phyloP scores from a whole-genome alignment of 2,113 vertebrate genomes.

The Pseudorhombus dupliciocellatus region DNA sequence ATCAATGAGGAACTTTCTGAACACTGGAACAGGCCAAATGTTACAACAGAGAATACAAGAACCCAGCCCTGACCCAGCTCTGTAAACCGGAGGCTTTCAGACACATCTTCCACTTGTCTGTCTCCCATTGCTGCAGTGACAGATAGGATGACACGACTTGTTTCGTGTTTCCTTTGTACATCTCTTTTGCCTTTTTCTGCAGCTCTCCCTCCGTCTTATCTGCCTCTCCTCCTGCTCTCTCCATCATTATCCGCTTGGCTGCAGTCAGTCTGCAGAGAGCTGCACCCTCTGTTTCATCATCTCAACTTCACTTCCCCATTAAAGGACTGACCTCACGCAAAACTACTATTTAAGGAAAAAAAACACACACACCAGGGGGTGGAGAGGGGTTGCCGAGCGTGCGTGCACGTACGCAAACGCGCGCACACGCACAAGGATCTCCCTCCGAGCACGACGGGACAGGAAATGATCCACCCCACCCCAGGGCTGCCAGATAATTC shows the following conservation, averaged over 20 bases:
- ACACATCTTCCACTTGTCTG: neutral
- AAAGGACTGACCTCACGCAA: constrained; percentile 74
- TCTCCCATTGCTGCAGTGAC: neutral
- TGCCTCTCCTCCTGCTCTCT: constrained; percentile 23
- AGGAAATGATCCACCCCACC: constrained; percentile 86
- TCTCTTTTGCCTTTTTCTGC: constrained; percentile 26
- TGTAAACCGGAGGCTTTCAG: constrained; percentile 3
- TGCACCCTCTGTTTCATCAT: constrained; percentile 52
- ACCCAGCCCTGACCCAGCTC: constrained; percentile 6
- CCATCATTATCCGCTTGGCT: constrained; percentile 43
- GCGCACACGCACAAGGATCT: constrained; percentile 45
- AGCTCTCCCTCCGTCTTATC: constrained; percentile 22
- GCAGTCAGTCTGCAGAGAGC: constrained; percentile 24
- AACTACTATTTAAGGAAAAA: constrained; percentile 82
- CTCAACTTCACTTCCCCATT: constrained; percentile 67
- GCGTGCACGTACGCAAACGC: neutral
- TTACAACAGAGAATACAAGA: constrained; percentile 10
- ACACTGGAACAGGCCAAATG: constrained; percentile 16
- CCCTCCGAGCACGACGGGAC: constrained; percentile 69
- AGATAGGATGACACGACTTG: constrained; percentile 2
- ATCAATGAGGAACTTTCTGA: constrained; percentile 38
- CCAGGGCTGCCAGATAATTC: constrained; percentile 78
- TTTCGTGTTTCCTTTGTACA: constrained; percentile 12
- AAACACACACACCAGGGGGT: constrained; percentile 45
- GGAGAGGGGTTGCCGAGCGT: constrained; percentile 33